Evolutionary conservation across 2,888 invertebrate species (phyloP).

Genomic region (Macrophya annulata): DNA sequence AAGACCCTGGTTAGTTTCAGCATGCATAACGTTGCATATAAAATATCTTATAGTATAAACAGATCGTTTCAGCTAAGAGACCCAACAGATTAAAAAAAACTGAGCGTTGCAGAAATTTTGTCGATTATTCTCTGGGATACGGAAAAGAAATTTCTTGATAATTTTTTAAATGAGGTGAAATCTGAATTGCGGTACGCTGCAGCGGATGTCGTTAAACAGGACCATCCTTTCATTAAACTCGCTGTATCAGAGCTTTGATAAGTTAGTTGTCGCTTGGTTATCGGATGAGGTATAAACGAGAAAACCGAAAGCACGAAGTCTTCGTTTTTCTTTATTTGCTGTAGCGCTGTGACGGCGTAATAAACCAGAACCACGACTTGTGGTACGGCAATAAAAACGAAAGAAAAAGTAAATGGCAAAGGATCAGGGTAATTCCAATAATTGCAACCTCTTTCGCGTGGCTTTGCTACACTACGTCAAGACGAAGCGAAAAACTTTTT

Average conservation of each 20-base stretch:
- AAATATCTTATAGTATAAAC: not conserved
- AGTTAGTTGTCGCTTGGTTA: slow-evolving; percentile 32
- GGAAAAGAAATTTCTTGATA: slow-evolving; percentile 19
- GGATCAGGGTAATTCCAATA: slow-evolving; percentile 27
- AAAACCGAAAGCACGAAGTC: not conserved
- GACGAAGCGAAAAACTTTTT: not conserved
- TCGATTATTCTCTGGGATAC: slow-evolving; percentile 14
- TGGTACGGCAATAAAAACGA: slow-evolving; percentile 23
- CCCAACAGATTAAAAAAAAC: not conserved
- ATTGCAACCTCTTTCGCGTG: not conserved
- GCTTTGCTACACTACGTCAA: not conserved
- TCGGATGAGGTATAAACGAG: not conserved
- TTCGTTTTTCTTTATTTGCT: slow-evolving; percentile 1
- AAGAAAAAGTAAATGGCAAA: slow-evolving; percentile 14
- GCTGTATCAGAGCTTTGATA: slow-evolving; percentile 28
- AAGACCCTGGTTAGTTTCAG: not conserved
- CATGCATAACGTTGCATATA: not conserved
- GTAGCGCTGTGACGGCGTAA: not conserved
- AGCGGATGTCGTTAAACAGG: slow-evolving; percentile 11
- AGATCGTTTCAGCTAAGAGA: not conserved
- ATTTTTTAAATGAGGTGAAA: not conserved
- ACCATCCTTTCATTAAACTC: slow-evolving; percentile 10
- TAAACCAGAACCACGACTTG: slow-evolving; percentile 30
- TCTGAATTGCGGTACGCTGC: not conserved
- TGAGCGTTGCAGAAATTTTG: not conserved